A percentile compares a stretch with the other conserved stretches of the same genome.
These are phyloP conservation scores for Odontamblyopus lacepedii DNA, from an alignment of 2,797 vertebrate genomes.

Conservation along the genomic window DNA sequence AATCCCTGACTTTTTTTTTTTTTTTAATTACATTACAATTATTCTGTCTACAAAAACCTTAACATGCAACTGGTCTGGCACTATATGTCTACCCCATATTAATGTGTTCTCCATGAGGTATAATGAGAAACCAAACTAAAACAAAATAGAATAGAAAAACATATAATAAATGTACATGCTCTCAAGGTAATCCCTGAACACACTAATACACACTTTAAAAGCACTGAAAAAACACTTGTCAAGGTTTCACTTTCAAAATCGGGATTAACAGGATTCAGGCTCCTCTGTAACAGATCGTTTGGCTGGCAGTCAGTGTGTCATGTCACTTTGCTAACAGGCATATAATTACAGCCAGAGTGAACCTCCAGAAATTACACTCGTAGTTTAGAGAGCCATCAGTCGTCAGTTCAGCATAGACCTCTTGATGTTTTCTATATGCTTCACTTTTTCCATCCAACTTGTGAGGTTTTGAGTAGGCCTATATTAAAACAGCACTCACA, in stretches of 20 bases:
- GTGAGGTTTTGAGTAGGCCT: background rate
- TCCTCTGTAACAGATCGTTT: slow-evolving; percentile 22
- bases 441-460: background rate
- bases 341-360: slow-evolving; percentile 36
- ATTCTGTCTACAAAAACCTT: background rate
- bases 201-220: slow-evolving; percentile 19
- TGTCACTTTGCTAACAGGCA: slow-evolving; percentile 41
- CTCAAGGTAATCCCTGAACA: slow-evolving; percentile 23
- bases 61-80: background rate
- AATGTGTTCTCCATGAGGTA: slow-evolving; percentile 14
- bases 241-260: slow-evolving; percentile 23
- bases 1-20: background rate
- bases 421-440: slow-evolving; percentile 5
- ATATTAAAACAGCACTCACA: background rate
- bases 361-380: slow-evolving; percentile 11
- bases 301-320: slow-evolving; percentile 25
- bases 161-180: slow-evolving; percentile 24
- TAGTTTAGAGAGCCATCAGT: slow-evolving; percentile 39
- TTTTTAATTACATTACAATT: background rate
- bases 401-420: slow-evolving; percentile 21
- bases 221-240: slow-evolving; percentile 25
- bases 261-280: slow-evolving; percentile 27
- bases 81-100: background rate
- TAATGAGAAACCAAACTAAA: slow-evolving; percentile 1
- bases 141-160: slow-evolving; percentile 13